These are phyloP conservation scores for Sarcophaga carnaria DNA, from an alignment of 2,888 invertebrate species.

Conservation along the genomic window DNA sequence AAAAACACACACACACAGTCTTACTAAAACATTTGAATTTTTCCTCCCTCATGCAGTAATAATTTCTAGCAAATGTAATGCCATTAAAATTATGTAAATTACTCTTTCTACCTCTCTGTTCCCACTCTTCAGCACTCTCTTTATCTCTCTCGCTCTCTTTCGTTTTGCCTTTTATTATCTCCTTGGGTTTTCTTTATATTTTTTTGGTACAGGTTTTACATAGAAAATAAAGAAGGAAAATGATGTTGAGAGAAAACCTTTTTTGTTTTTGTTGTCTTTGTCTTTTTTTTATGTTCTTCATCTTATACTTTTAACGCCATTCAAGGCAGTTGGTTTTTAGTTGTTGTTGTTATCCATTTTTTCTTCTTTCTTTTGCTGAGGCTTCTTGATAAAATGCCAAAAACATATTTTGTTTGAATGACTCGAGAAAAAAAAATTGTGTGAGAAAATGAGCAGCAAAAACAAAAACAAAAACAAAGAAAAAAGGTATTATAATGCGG, in stretches of 20 bases:
- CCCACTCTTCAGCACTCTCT: background rate
- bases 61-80: conserved; percentile 6
- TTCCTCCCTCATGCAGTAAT: background rate
- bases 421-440: conserved; percentile 12
- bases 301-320: conserved; percentile 11
- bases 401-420: conserved; percentile 43
- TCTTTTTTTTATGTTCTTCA: background rate
- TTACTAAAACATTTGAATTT: background rate
- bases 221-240: background rate
- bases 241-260: conserved; percentile 13
- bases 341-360: background rate
- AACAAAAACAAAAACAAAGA: background rate
- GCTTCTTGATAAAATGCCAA: conserved; percentile 65
- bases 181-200: background rate
- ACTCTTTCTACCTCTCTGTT: background rate
- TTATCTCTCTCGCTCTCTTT: background rate
- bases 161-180: background rate
- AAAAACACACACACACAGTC: background rate
- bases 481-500: conserved; percentile 54
- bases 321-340: conserved; percentile 16
- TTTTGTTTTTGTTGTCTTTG: no score
- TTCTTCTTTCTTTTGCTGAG: conserved; percentile 21
- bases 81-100: conserved; percentile 28
- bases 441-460: background rate
- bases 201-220: background rate